Evolutionary conservation across 2,113 vertebrate species (phyloP).

Genomic region (Rousettus leschenaultii): DNA sequence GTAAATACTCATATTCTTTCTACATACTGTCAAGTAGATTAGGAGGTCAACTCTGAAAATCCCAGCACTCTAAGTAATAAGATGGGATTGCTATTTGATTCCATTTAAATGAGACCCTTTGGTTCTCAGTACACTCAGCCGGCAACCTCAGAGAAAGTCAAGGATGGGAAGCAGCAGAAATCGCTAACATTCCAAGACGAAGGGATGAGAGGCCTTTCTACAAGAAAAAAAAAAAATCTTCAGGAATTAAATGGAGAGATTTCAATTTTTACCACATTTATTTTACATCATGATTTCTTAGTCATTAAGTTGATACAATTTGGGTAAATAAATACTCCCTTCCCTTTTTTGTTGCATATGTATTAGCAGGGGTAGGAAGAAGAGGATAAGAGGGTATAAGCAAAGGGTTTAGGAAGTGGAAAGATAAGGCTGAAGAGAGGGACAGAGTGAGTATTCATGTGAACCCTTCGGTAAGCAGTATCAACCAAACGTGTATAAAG

Average conservation of each 20-base stretch:
- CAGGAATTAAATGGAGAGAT: conserved; percentile 13
- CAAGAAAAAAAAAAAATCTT: not conserved
- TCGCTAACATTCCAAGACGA: not conserved
- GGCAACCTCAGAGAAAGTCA: not conserved
- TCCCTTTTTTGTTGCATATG: conserved; percentile 69
- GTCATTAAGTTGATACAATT: conserved; percentile 66
- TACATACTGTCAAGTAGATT: not conserved
- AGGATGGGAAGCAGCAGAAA: not conserved
- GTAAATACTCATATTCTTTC: not conserved
- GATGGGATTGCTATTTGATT: not conserved
- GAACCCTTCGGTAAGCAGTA: conserved; percentile 52
- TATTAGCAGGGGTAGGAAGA: conserved; percentile 49
- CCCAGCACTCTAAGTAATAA: not conserved
- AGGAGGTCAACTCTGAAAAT: not conserved
- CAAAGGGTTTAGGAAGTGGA: not conserved
- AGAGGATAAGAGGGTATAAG: not conserved
- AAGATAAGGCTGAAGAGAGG: not conserved
- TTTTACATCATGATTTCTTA: conserved; percentile 71
- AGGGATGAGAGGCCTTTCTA: not conserved
- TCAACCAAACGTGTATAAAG: conserved; percentile 58
- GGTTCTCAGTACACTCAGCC: not conserved
- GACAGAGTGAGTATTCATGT: not conserved
- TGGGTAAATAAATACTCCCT: conserved; percentile 61
- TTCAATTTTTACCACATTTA: conserved; percentile 71
- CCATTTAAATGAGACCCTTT: not conserved